Evolutionary conservation across 2,797 vertebrate genomes (phyloP), one percentile per base, ranked within the genome.

Genomic region (Eurystomus glaucurus): DNA sequence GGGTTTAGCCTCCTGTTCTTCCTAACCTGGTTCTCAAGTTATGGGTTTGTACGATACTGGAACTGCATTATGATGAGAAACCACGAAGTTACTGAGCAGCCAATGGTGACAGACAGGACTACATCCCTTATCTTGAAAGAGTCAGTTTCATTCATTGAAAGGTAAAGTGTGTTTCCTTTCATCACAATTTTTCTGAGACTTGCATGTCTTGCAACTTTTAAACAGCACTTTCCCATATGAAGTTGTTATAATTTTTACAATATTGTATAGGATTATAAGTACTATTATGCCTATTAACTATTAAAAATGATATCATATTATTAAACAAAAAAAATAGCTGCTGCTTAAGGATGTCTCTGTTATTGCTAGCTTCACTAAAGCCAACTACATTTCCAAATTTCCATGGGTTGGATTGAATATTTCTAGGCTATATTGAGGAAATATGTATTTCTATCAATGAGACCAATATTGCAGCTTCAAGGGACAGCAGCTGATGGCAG

Each of bases 11-110:
- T 98, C 35, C 29, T 98, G 33, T 96, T 98, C 29, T 95, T 98
- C 0, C 0, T 85, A 1, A 71, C 98, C 14, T 98, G 98, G 97
- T 97, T 83, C 39, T 37, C 97, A 17, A 95, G 98, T 8, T 99
- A 99, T 9, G 70, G 88, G 28, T 97, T 99, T 65, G 50, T 99
- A 9, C 76, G 61, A 5, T 98, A 98, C 39, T 99, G 99, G 90
- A 99, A 99, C 96, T 99, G 99, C 96, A 98, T 99, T 75, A 88
- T 99, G 84, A 99, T 99, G 99, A 98, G 98, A 87, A 98, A 99
- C 93, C 97, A 98, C 7, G 96, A 97, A 22, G 97, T 99, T 88
- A 95, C 99, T 2, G 98, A 99, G 88, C 99, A 99, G 96, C 99
- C 99, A 28, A 97, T 99, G 98, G 95, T 94, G 19, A 45, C 98